Evolutionary conservation across 2,888 invertebrate genomes (phyloP).

Genomic region (Capitulum mitella): DNA sequence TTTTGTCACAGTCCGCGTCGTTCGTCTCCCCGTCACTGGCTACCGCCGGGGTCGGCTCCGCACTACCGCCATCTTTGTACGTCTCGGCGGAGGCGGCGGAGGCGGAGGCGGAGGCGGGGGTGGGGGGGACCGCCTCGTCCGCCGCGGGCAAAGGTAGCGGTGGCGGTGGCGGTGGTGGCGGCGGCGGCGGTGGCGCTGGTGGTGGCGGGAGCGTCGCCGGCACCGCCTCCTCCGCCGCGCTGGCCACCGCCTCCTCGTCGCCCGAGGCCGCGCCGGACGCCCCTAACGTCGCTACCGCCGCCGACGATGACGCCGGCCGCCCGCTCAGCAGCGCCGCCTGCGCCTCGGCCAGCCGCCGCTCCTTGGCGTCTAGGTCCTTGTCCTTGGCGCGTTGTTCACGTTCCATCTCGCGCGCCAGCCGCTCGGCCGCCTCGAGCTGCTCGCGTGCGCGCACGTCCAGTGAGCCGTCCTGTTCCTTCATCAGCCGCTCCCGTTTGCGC

Average conservation of each 20-base stretch:
- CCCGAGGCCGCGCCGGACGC: not conserved
- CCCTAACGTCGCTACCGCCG: too few species aligned
- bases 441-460: slow-evolving; percentile 26
- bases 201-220: not conserved
- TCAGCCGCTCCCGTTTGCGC: slow-evolving; percentile 40
- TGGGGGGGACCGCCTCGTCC: not conserved
- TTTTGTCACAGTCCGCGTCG: not conserved
- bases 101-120: not conserved
- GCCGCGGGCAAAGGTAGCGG: not conserved
- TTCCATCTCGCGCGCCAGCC: slow-evolving; percentile 25
- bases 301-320: not conserved
- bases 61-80: not conserved
- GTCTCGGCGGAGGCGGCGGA: not conserved
- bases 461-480: slow-evolving; percentile 21
- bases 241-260: not conserved
- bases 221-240: not conserved
- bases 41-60: not conserved
- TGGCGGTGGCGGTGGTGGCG: not conserved
- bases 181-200: not conserved
- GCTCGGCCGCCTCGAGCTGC: slow-evolving; percentile 28
- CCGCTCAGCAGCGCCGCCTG: slow-evolving; percentile 19
- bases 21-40: not conserved
- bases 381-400: slow-evolving; percentile 25
- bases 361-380: slow-evolving; percentile 33
- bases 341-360: slow-evolving; percentile 26